These are phyloP conservation scores for Andinoacara biseriatus DNA, from an alignment of 2,113 vertebrate species.

Conservation along the genomic window DNA sequence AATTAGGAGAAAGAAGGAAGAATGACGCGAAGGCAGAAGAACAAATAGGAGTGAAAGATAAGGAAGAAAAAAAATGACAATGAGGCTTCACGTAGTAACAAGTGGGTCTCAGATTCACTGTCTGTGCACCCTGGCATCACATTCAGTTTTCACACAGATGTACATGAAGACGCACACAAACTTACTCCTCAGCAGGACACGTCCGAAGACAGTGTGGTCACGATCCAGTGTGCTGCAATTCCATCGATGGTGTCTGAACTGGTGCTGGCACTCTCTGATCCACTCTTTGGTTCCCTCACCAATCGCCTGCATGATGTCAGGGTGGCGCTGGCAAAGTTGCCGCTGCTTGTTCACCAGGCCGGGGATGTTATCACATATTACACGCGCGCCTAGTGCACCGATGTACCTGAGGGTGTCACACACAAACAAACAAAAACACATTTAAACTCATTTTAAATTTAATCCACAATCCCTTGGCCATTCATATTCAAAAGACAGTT, in stretches of 20 bases:
- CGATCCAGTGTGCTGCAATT: slow-evolving; percentile 97
- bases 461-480: not conserved
- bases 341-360: slow-evolving; percentile 96
- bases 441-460: not conserved
- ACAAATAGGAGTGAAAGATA: slow-evolving; percentile 10
- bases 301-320: slow-evolving; percentile 97
- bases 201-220: slow-evolving; percentile 96
- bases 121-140: not conserved
- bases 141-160: not conserved
- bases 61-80: not conserved
- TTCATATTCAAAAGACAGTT: not conserved
- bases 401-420: slow-evolving; percentile 87
- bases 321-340: slow-evolving; percentile 94
- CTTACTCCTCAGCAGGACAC: slow-evolving; percentile 96
- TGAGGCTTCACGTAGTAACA: not conserved
- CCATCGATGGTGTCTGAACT: slow-evolving; percentile 98
- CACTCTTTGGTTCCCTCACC: slow-evolving; percentile 96
- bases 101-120: not conserved
- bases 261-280: slow-evolving; percentile 97
- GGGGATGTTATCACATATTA: slow-evolving; percentile 97
- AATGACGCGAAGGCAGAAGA: slow-evolving; percentile 9
- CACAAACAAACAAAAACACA: not conserved
- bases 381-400: slow-evolving; percentile 91
- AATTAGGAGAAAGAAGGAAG: slow-evolving; percentile 24
- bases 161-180: slow-evolving; percentile 11